Percentiles rank a stretch among this genome's conserved stretches.
Evolutionary conservation across 2,888 invertebrate genomes (phyloP).

Genomic region (Phaonia tiefii): DNA sequence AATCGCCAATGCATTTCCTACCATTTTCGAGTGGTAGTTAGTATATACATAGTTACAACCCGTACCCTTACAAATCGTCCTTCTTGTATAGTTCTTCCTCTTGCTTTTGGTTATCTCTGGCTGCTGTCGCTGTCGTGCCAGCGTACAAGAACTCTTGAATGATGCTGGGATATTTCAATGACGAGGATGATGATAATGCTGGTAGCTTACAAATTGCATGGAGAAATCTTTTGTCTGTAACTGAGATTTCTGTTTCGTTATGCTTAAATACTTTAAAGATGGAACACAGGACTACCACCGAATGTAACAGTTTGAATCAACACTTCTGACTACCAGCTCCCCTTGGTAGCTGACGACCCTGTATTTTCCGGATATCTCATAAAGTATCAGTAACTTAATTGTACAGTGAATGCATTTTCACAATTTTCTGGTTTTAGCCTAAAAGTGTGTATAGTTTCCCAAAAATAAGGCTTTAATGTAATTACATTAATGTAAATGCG

Average conservation of each 20-base stretch:
- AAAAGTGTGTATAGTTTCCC: background rate
- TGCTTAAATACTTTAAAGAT: no score
- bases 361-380: no score
- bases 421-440: background rate
- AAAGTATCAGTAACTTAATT: no score
- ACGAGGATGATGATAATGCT: constrained; percentile 2
- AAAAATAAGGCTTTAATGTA: constrained; percentile 2
- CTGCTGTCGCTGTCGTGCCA: background rate
- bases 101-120: no score
- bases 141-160: background rate
- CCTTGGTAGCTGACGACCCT: background rate
- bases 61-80: no score
- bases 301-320: constrained; percentile 12
- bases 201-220: background rate
- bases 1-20: constrained; percentile 59
- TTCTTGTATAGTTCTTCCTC: no score
- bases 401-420: no score
- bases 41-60: no score
- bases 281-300: background rate
- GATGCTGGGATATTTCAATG: constrained; percentile 10
- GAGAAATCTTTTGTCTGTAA: constrained; percentile 28
- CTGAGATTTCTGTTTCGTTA: constrained; percentile 32
- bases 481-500: no score
- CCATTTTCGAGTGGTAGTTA: background rate
- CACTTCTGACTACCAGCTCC: background rate